Evolutionary conservation across 2,113 vertebrate genomes (phyloP), one percentile per base, ranked within the genome.

Genomic region (Sinocyclocheilus maitianheensis): DNA sequence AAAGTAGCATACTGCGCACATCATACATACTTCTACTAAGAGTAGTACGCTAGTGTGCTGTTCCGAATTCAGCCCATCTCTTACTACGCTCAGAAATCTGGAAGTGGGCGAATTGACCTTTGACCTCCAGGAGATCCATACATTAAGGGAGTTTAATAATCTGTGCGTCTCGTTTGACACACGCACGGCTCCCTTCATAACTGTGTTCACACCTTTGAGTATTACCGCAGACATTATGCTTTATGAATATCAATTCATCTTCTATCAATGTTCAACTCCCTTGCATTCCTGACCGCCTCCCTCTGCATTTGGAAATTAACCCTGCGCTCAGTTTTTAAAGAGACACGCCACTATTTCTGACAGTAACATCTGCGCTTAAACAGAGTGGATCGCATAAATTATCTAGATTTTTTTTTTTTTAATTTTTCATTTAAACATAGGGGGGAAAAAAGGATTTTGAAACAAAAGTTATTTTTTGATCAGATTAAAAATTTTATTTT

Each of bases 241-340:
- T 87, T 85, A 87, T 85, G 88, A 82, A 87, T 83, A 84, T 87
- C 85, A 79, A 79, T 87, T 85, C 30, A 81, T 89, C 88, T 90
- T 92, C 90, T 87, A 91, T 91, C 89, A 91, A 91, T 86, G 43
- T 88, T 26, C 76, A 24, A 53, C 91, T 92, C 92, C 92, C 89
- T 87, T 91, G 85, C 93, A 93, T 94, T 94, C 91, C 92, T 88
- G 4, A 75, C 81, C 48, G 22, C 46, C 80, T 79, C 79, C 80
- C 60, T 67, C 34, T 76, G 83, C 58, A 62, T 88, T 88, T 88
- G 90, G 87, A 81, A 90, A 88, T 89, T 89, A 91, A 86, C 84
- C 62, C 67, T 78, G 72, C 78, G 40, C 40, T 51, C 46, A 84
- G 85, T 85, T 62, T 71, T 81, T 58, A 89, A 89, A 67, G 58